Evolutionary conservation across 2,888 invertebrate genomes (phyloP), one percentile per base, ranked within the genome.

Genomic region (Eristalinus sepulchralis): DNA sequence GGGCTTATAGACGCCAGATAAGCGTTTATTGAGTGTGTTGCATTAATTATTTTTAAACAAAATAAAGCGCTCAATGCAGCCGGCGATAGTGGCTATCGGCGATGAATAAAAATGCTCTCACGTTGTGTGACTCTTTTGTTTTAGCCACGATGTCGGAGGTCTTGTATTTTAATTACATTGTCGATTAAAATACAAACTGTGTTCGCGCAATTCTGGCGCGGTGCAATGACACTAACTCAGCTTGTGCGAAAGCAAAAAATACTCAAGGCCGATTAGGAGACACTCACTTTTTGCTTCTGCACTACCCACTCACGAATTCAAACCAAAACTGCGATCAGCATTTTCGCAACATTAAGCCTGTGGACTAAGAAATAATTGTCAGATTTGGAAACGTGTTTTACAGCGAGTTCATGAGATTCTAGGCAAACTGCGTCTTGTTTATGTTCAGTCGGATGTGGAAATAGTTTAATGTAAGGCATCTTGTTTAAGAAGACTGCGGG

Each of bases 1-100:
- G 70, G 60, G 47, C 31, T 47, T 60, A 22, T 31, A 20, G 20
- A 71, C 60, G 17, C 39, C 39, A 71, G 72, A 72, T 62, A 72
- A 53, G 33, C n/a, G 22, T 47, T 53, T 34, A 72, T 72, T 31
- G 33, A 71, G 47, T 47, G 17, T 47, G 17, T 47, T 47, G 47
- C 47, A 33, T 27, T 60, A 47, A 20, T 60, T 20, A 13, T 31
- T 62, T 31, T 13, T 59, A 36, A 70, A 70, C 55, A 68, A 68
- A 34, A 33, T 20, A 67, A 24, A 17, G 17, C n/a, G 24, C 24
- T n/a, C 36, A 2, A 22, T 60, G 31, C 13, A 39, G 6, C 39
- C 17, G 31, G 27, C 39, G 31, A 47, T 31, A 39, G 47, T 39
- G 17, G 11, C 34, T 62, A 72, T 63, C 53, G 53, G 31, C 6